Evolutionary conservation across 2,797 vertebrate species (phyloP).

Genomic region (Gorsachius magnificus): DNA sequence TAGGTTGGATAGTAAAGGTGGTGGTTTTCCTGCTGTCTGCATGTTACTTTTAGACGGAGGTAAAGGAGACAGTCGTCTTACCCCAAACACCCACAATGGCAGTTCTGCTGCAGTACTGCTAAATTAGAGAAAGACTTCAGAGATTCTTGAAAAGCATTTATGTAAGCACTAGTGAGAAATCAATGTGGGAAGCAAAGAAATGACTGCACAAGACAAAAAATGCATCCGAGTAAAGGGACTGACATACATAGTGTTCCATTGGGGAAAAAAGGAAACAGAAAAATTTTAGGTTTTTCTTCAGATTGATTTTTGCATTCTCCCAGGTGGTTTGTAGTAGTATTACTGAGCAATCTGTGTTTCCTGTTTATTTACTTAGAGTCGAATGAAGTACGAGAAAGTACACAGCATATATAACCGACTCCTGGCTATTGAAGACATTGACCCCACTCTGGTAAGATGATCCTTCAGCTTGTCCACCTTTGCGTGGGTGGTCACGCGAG

Average conservation of each 20-base stretch:
- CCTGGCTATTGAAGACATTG: slow-evolving; percentile 87
- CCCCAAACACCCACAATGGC: neutral
- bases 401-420: slow-evolving; percentile 97
- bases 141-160: neutral
- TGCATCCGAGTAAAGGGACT: neutral
- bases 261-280: neutral
- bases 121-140: neutral
- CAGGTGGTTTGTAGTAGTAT: neutral
- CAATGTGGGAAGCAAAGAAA: neutral
- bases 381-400: slow-evolving; percentile 98
- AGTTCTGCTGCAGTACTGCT: neutral
- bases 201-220: neutral
- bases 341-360: neutral
- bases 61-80: neutral
- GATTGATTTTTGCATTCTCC: neutral
- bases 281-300: neutral
- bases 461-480: neutral
- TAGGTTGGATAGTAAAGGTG: neutral
- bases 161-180: neutral
- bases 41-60: neutral
- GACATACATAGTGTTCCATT: neutral
- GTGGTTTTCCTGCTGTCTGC: neutral
- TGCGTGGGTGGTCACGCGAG: neutral
- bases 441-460: slow-evolving; percentile 85
- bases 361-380: slow-evolving; percentile 81